Evolutionary conservation across 2,888 invertebrate genomes (phyloP), one percentile per base, ranked within the genome.

Genomic region (Microctonus hyperodae): DNA sequence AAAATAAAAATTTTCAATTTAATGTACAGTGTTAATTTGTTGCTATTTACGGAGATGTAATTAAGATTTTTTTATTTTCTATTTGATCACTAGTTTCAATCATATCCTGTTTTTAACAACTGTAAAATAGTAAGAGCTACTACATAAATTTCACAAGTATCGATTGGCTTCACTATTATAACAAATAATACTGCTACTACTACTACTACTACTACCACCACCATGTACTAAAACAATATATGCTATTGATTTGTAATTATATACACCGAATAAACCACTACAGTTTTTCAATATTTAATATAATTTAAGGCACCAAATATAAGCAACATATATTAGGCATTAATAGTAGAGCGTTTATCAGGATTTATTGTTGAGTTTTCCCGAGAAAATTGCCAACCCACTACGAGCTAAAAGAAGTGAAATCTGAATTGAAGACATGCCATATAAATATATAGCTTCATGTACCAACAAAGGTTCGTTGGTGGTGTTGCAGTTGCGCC

Each of bases 101-200:
- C 13, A 2, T n/a, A 22, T 33, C 40, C 20, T 58, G 13, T 58
- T 23, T 40, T n/a, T 20, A 23, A 44, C 13, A 37, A 58, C 23
- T 23, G 16, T 13, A 40, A 20, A n/a, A 58, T 58, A 11, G 58
- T n/a, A 40, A 58, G 28, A 58, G 22, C 3, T 7, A 58, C 40
- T 58, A n/a, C 40, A 16, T 40, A 58, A 22, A 58, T 58, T 58
- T 23, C 23, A 23, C 40, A 22, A 53, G 58, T 58, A 58, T 58
- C 25, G 58, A 58, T 58, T 58, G 40, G 35, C 40, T 25, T 16
- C 37, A 33, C 35, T n/a, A 23, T 58, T 23, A 40, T 20, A n/a
- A n/a, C n/a, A n/a, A n/a, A n/a, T n/a, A 58, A 23, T 23, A 9
- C 23, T 40, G 16, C 35, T 40, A 13, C 23, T 37, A 7, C 20